Base-by-base conservation (phyloP, 2,797 vertebrate species). In the Salmo trutta region DNA sequence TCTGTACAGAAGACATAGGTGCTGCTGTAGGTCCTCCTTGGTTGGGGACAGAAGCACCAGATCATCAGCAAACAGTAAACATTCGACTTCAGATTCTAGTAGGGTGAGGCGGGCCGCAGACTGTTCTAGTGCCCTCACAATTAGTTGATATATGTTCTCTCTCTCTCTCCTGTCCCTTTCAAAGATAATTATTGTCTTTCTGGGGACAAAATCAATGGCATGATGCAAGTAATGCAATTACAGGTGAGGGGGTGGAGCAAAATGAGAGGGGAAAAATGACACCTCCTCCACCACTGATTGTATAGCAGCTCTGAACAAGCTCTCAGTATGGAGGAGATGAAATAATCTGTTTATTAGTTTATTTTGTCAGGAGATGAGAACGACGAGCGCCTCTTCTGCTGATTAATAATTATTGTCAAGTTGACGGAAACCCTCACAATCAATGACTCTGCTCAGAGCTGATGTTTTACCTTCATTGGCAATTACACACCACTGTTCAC, bases 391-490 rank as follows among this genome's bases (percentile, higher is more conserved):
- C 47, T 52, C 81, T 66, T 68, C 5, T 10, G 67, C 74, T 81
- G 79, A 56, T 64, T 29, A 77, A 75, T 81, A 79, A 76, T 84
- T 70, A 72, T 19, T 71, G 59, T 82, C 62, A 72, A 79, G 64
- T 6, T n/a, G 71, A 74, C 7, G 12, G 53, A 78, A 82, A 52
- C 52, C 75, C 79, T 59, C 59, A 31, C 53, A 27, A 71, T 73
- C 24, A 77, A 24, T 71, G 41, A 29, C 65, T 66, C 4, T 47
- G 41, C 17, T 70, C 54, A n/a, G 66, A 62, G 59, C 66, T 79
- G 83, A 84, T 62, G 64, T 79, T 62, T 81, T 79, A 82, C 36
- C 75, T 79, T 84, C 64, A 83, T 76, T 64, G 78, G 70, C 77
- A 85, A 78, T 82, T 78, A 81, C 47, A 71, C 33, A 7, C 47